A percentile compares a stretch with the other conserved stretches of the same genome.
These are phyloP conservation scores for Dicyrtoma fusca DNA, from an alignment of 2,888 invertebrate genomes.

Conservation along the genomic window DNA sequence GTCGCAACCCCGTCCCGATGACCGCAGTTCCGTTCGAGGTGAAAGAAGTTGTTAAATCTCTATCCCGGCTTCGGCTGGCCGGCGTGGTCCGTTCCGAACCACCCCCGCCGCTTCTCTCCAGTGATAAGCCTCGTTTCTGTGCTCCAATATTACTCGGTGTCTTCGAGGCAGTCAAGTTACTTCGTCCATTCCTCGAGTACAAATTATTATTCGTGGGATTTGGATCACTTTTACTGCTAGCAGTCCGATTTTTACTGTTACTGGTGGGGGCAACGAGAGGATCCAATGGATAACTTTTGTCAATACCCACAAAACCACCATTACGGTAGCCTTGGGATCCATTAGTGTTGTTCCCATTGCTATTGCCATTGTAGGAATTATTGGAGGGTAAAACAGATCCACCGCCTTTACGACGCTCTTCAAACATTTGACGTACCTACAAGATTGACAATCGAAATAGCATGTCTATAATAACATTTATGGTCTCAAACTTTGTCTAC, in stretches of 20 bases:
- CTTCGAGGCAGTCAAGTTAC: background rate
- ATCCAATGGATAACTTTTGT: constrained; percentile 57
- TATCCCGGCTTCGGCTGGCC: background rate
- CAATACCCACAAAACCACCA: constrained; percentile 48
- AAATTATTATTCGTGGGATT: constrained; percentile 24
- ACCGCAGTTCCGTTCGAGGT: constrained; percentile 13
- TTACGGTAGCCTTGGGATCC: constrained; percentile 26
- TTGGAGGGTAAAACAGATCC: constrained; percentile 59
- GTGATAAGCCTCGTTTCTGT: constrained; percentile 30
- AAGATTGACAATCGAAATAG: no score
- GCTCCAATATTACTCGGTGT: constrained; percentile 3
- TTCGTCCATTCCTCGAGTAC: constrained; percentile 6
- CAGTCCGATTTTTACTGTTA: constrained; percentile 35
- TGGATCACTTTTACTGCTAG: constrained; percentile 47
- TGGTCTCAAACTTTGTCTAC: background rate
- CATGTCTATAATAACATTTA: no score
- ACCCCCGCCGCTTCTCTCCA: constrained; percentile 13
- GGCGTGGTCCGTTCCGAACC: constrained; percentile 25
- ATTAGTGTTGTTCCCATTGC: constrained; percentile 25
- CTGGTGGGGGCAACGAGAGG: constrained; percentile 49
- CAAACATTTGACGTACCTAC: constrained; percentile 84
- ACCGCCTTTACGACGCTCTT: constrained; percentile 64
- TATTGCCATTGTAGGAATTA: constrained; percentile 59
- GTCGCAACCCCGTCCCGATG: constrained; percentile 2
- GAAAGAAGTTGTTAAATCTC: constrained; percentile 24